Evolutionary conservation across 2,888 invertebrate genomes (phyloP).

Genomic region (Merodon equestris): DNA sequence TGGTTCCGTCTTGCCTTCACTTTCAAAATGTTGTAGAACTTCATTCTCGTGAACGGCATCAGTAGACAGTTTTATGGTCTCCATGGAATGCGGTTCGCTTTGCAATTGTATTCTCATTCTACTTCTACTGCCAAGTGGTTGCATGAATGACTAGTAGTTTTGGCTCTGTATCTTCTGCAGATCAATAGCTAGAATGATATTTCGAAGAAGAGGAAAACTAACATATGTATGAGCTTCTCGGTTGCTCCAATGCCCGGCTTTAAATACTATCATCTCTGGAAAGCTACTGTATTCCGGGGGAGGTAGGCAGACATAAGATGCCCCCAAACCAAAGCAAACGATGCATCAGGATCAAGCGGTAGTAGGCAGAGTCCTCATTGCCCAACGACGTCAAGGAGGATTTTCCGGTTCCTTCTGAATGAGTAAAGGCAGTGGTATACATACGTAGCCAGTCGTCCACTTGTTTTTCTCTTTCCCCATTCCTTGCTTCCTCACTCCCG

Average conservation of each 20-base stretch:
- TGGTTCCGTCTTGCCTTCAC: neutral
- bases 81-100: conserved; percentile 65
- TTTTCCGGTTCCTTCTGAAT: conserved; percentile 43
- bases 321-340: too few species aligned
- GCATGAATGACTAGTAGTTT: conserved; percentile 5
- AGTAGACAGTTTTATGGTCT: conserved; percentile 67
- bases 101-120: conserved; percentile 55
- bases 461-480: conserved; percentile 10
- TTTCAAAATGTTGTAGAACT: conserved; percentile 41
- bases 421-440: neutral
- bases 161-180: conserved; percentile 29
- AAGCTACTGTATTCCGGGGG: too few species aligned
- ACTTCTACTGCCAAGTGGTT: conserved; percentile 39
- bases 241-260: conserved; percentile 46
- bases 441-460: conserved; percentile 11
- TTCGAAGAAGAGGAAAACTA: too few species aligned
- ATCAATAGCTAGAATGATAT: conserved; percentile 42
- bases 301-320: too few species aligned
- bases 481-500: neutral
- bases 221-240: conserved; percentile 29
- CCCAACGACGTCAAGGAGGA: conserved; percentile 18
- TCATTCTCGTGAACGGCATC: conserved; percentile 59
- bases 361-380: conserved; percentile 4
- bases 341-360: neutral
- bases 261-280: conserved; percentile 28